Evolutionary conservation across 1,140 invertebrate species (phyloP).

Genomic region (Sitophilus oryzae): DNA sequence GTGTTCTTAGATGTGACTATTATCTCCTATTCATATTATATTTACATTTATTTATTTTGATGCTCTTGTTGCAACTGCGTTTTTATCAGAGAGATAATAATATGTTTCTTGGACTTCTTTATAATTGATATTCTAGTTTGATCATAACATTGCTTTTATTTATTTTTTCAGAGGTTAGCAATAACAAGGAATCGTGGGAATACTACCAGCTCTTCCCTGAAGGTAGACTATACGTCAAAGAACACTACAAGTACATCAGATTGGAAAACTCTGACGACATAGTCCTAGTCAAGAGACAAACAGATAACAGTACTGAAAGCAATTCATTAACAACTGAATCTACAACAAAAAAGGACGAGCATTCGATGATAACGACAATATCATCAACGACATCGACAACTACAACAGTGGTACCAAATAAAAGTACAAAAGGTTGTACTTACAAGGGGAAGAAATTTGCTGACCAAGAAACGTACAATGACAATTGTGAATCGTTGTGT

Average conservation of each 20-base stretch:
- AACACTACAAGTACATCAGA: conserved; percentile 37
- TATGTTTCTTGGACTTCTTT: no score
- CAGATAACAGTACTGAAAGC: conserved; percentile 10
- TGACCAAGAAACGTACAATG: conserved; percentile 55
- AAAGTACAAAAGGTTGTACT: conserved; percentile 41
- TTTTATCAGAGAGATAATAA: no score
- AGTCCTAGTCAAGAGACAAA: conserved; percentile 24
- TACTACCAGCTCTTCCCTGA: conserved; percentile 40
- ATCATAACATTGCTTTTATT: no score
- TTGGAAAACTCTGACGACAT: conserved; percentile 36
- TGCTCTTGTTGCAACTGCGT: no score
- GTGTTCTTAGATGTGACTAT: no score
- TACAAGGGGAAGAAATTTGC: conserved; percentile 56
- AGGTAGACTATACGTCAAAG: conserved; percentile 38
- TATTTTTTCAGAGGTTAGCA: conserved; percentile 36
- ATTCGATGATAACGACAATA: conserved; percentile 2
- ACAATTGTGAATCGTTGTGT: conserved; percentile 69
- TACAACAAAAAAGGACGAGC: not conserved
- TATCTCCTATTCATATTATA: no score
- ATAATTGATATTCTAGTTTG: no score
- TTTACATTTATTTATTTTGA: no score
- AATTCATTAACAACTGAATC: no score
- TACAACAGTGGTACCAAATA: conserved; percentile 7
- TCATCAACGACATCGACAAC: conserved; percentile 6
- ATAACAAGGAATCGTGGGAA: conserved; percentile 43